Evolutionary conservation across 2,113 vertebrate species (phyloP), one percentile per base, ranked within the genome.

Genomic region (Coregonus clupeaformis): DNA sequence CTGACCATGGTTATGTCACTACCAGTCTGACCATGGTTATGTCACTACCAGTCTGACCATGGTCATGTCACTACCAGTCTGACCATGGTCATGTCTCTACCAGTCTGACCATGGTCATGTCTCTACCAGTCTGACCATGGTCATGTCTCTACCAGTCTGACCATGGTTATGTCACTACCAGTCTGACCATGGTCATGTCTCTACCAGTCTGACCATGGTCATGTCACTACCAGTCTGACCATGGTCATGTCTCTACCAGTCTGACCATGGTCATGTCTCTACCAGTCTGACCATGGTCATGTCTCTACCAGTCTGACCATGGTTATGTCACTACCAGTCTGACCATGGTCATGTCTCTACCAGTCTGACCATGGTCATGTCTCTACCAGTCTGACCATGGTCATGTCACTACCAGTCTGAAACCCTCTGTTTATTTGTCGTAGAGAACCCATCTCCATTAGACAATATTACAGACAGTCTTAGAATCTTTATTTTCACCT

Each of bases 351-450:
- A 20, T 27, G 20, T 63, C 24, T 2, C 7, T 63, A n/a, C n/a
- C 60, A n/a, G 18, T 25, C 24, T 63, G 4, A 22, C 60, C 2
- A 20, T 63, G 0, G n/a, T 22, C n/a, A 20, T 63, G 18, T 63
- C 60, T 27, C 5, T 32, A n/a, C n/a, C 6, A 32, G 6, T 32
- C 5, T 49, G 45, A 49, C 45, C 13, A 49, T 49, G 1, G 12
- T 14, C 85, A 63, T 93, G 91, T 93, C 92, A 0, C 45, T 13
- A n/a, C n/a, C 13, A 2, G 12, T 49, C 12, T 32, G 32, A 32
- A 32, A n/a, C n/a, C n/a, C n/a, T n/a, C n/a, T n/a, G n/a, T n/a
- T n/a, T n/a, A n/a, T n/a, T n/a, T 32, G 6, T 32, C 1, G 6
- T 5, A 42, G 32, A 18, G 29, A 68, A 32, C 16, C 18, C 20